These are phyloP conservation scores for Hippocampus zosterae DNA, from an alignment of 2,113 vertebrate species.

Conservation along the genomic window DNA sequence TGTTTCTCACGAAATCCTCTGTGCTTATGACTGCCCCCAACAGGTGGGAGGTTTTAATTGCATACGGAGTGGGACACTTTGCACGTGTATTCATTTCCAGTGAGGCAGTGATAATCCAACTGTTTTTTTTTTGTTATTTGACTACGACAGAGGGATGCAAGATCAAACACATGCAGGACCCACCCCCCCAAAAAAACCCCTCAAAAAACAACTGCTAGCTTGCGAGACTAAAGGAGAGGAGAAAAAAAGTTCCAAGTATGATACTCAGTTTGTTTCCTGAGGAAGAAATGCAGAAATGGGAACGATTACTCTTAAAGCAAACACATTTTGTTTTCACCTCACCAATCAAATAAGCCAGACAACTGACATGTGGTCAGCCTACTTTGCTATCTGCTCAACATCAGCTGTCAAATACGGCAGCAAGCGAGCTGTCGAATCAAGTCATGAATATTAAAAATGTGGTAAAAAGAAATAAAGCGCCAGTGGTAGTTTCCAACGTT, in stretches of 20 bases:
- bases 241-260: too few species aligned
- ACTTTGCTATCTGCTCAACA: constrained; percentile 1
- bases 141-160: too few species aligned
- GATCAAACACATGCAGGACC: too few species aligned
- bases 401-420: not conserved
- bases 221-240: too few species aligned
- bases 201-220: too few species aligned
- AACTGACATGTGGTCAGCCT: not conserved
- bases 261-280: not conserved
- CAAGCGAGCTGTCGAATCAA: not conserved
- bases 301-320: not conserved
- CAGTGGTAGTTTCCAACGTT: not conserved
- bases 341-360: not conserved
- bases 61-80: too few species aligned
- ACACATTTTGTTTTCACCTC: not conserved
- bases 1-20: not conserved
- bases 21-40: too few species aligned
- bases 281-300: not conserved
- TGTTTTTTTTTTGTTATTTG: too few species aligned
- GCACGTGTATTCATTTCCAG: too few species aligned
- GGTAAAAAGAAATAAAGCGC: not conserved
- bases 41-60: too few species aligned
- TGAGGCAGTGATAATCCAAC: too few species aligned
- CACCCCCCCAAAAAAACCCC: too few species aligned
- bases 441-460: not conserved